Base-by-base conservation (phyloP, 2,797 vertebrate species). In the Benthosema pterotum region DNA sequence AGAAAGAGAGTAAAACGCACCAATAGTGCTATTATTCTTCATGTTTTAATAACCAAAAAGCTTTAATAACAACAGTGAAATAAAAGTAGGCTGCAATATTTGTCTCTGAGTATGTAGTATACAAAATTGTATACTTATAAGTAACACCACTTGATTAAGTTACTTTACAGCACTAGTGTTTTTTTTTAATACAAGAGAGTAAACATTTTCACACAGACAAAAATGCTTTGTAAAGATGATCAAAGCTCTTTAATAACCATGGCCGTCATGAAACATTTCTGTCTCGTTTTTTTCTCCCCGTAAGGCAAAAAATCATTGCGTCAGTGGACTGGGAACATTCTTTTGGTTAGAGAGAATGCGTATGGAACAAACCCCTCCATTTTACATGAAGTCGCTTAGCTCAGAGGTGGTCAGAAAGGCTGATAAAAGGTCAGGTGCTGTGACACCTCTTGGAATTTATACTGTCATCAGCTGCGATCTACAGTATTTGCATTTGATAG, bases 331-430 rank as follows among this genome's bases (percentile, higher is more conserved):
- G 65, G 74, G 70, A 78, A 74, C 49, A 54, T 67, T 73, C 42
- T 17, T 83, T 77, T 78, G 73, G 80, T 73, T 77, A 67, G 62
- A 75, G 71, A 43, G 65, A 83, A 86, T 67, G 60, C 66, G 70
- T 49, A 14, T 55, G 58, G 54, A 65, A 63, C 52, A 83, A 68
- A 71, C 60, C 67, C 59, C 56, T 74, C 42, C 71, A 71, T 67
- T 71, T 75, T 78, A 80, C 74, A 83, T 83, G 74, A 82, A 76
- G 79, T 52, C 2, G 42, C 63, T 60, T 16, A 65, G 69, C 75
- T 79, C 69, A 61, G 64, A 70, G 38, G 74, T 16, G 64, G 67
- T 72, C 72, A 72, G 52, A 57, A n/a, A n/a, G n/a, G n/a, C n/a
- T n/a, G n/a, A n/a, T n/a, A n/a, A n/a, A n/a, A n/a, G n/a, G n/a